Conservation (phyloP, 2,113 vertebrate species). For the Lophius piscatorius region DNA sequence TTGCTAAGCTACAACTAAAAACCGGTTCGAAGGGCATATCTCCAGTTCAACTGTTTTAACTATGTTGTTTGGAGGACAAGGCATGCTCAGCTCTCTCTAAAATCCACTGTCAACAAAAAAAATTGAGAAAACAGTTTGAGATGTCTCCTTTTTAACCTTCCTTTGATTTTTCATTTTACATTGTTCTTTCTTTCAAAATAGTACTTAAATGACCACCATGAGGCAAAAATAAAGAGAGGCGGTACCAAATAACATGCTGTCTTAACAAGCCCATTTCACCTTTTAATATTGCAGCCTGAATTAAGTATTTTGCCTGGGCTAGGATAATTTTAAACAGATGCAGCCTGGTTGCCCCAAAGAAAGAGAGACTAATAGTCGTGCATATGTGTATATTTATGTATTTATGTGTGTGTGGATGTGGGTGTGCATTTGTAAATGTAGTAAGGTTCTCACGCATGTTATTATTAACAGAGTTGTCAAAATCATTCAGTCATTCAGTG, state of each 20-base stretch:
- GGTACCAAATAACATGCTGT: constrained; percentile 40
- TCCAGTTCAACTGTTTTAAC: constrained; percentile 56
- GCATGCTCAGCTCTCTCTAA: constrained; percentile 12
- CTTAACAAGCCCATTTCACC: constrained; percentile 68
- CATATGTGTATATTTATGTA: constrained; percentile 26
- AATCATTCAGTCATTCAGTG: constrained; percentile 51
- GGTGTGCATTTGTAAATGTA: constrained; percentile 6
- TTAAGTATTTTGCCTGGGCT: constrained; percentile 59
- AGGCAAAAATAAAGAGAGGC: constrained; percentile 42
- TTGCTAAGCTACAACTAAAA: constrained; percentile 68
- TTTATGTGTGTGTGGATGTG: neutral
- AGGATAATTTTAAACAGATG: constrained; percentile 67
- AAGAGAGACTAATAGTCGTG: constrained; percentile 33
- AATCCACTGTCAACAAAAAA: constrained; percentile 38
- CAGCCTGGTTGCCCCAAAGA: constrained; percentile 51
- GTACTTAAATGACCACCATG: constrained; percentile 50
- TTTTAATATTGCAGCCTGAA: constrained; percentile 76
- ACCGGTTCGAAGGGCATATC: constrained; percentile 48
- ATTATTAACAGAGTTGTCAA: constrained; percentile 48
- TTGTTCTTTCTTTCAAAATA: constrained; percentile 9
- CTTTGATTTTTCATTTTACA: neutral
- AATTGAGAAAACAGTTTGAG: constrained; percentile 31
- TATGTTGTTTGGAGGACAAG: constrained; percentile 32
- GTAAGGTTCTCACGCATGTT: constrained; percentile 31
- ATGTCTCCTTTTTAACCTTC: neutral